A percentile compares a stretch with the other conserved stretches of the same genome.
Conservation (phyloP, 2,888 invertebrate genomes). For the Epistrophe grossulariae region DNA sequence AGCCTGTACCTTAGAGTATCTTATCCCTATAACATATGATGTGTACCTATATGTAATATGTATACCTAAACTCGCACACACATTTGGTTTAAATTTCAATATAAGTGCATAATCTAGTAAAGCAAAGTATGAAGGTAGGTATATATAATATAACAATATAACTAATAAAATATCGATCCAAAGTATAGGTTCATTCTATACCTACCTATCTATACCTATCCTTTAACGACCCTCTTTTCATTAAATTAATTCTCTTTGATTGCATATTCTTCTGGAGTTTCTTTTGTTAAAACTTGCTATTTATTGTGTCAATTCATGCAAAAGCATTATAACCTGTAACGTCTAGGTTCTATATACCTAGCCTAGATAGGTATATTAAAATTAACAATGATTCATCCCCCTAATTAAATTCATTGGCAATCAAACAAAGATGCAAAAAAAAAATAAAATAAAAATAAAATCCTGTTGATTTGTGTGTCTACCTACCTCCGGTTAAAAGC, state of each 20-base stretch:
- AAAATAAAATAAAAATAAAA: constrained; percentile 36
- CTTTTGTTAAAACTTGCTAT: constrained; percentile 50
- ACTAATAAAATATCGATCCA: constrained; percentile 13
- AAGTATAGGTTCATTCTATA: neutral
- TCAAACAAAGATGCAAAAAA: constrained; percentile 70
- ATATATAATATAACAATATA: too few relatives aligned
- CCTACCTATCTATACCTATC: neutral
- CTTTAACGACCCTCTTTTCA: constrained; percentile 21
- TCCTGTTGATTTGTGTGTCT: constrained; percentile 31
- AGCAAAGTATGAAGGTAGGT: too few relatives aligned
- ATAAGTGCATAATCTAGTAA: too few relatives aligned
- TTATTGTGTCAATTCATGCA: constrained; percentile 72
- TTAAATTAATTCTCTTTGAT: constrained; percentile 36
- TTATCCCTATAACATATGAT: too few relatives aligned
- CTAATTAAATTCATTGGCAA: constrained; percentile 71
- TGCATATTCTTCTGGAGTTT: constrained; percentile 34
- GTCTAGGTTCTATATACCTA: constrained; percentile 36
- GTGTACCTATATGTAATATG: too few relatives aligned
- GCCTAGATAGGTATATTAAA: too few relatives aligned
- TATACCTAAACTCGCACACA: too few relatives aligned
- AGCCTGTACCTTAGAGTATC: too few relatives aligned
- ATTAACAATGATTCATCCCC: constrained; percentile 66
- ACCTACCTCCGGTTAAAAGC: constrained; percentile 20
- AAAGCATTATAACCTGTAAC: constrained; percentile 54
- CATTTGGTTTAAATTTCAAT: too few relatives aligned